These are phyloP conservation scores for Acrobasis suavella DNA, from an alignment of 2,888 invertebrate genomes.

Conservation along the genomic window DNA sequence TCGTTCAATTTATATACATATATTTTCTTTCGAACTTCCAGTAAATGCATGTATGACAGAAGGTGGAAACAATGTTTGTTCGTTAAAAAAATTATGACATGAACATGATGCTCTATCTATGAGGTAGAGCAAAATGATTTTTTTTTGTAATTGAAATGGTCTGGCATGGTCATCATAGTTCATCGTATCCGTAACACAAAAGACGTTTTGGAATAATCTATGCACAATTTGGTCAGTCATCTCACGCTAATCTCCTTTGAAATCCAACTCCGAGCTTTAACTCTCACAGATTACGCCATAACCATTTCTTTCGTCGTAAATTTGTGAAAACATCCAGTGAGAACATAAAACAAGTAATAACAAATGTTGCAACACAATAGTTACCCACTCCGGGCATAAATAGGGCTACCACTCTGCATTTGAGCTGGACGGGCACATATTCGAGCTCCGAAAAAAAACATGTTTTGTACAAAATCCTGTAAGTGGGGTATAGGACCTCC, in stretches of 20 bases:
- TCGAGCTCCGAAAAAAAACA: no score
- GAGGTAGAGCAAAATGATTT: no score
- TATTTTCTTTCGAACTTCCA: no score
- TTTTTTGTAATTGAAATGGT: no score
- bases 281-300: neutral
- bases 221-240: neutral
- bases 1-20: no score
- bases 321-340: slow-evolving; percentile 1
- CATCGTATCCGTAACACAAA: neutral
- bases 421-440: no score
- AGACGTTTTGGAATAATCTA: neutral
- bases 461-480: no score
- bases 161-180: neutral
- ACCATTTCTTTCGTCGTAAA: neutral
- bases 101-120: no score
- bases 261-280: neutral
- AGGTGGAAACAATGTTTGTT: no score
- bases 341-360: neutral
- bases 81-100: no score
- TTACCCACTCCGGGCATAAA: neutral
- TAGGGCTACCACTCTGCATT: neutral
- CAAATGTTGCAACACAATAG: neutral
- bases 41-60: no score
- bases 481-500: no score
- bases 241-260: neutral